Evolutionary conservation across 2,888 invertebrate genomes (phyloP), one percentile per base, ranked within the genome.

Genomic region (Epistrophe grossulariae): DNA sequence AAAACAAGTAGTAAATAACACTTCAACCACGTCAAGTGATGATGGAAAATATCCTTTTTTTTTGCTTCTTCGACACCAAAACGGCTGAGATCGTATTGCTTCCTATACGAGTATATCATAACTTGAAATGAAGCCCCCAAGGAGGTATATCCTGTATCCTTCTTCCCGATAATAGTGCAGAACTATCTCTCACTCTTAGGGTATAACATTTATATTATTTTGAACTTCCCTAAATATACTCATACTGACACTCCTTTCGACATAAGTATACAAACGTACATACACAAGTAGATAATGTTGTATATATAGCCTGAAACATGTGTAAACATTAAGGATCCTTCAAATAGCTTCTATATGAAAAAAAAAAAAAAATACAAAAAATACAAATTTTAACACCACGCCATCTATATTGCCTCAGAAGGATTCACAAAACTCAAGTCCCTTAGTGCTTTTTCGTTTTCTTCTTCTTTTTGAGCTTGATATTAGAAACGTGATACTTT

Each of bases 401-500:
- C 35, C 15, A 59, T 38, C 38, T n/a, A n/a, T n/a, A 24, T 24
- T 24, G 68, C 60, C 68, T 68, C 52, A 28, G 7, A 6, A 13
- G 59, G 66, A 66, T 50, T 62, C n/a, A 28, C 31, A 40, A 43
- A 19, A 19, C 38, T 72, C 64, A 57, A 66, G 64, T 60, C 60
- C 78, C 31, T 50, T 60, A 59, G 11, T 38, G 74, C 19, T 74
- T 31, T 59, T 62, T n/a, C 60, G 31, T 35, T 11, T 35, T 57
- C 6, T 38, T 55, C 28, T 55, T n/a, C n/a, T n/a, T n/a, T 28
- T 55, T n/a, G 24, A 40, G 28, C 55, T 70, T 55, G 40, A 70
- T 70, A 70, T 70, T 55, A 70, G 70, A 70, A 70, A 70, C 70
- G 70, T 70, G 70, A 70, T 70, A 55, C 28, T 40, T 40, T 55